Percentiles rank a stretch among this genome's conserved stretches.
Evolutionary conservation across 2,113 vertebrate species (phyloP).

Genomic region (Xyliphius kryptos): DNA sequence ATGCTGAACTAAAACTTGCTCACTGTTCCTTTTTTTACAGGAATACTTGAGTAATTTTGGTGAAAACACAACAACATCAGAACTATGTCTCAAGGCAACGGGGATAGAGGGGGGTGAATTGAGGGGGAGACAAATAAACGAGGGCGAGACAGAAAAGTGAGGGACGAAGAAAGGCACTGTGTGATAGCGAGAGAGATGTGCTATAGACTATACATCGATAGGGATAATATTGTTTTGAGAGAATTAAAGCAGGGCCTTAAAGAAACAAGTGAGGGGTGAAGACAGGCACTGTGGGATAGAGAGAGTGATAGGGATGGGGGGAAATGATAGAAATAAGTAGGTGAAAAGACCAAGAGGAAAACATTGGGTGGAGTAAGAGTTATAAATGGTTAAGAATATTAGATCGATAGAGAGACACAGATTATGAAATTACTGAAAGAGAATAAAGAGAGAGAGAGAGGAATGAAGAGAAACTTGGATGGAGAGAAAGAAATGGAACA

Average conservation of each 20-base stretch:
- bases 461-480: too few relatives aligned
- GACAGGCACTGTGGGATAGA: not conserved
- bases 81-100: not conserved
- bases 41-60: constrained; percentile 2
- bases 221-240: not conserved
- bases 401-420: not conserved
- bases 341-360: not conserved
- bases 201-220: too few relatives aligned
- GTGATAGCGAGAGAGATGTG: not conserved
- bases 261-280: not conserved
- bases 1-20: not conserved
- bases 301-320: not conserved
- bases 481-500: not conserved
- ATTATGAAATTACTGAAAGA: not conserved
- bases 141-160: not conserved
- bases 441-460: too few relatives aligned
- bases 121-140: not conserved
- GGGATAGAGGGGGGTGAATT: not conserved
- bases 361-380: not conserved
- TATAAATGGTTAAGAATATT: not conserved
- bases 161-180: too few relatives aligned
- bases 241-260: not conserved
- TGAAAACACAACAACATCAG: not conserved
- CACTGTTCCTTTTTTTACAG: not conserved
- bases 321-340: not conserved